Base-by-base conservation (phyloP, 2,113 vertebrate genomes). In the Osmerus eperlanus region DNA sequence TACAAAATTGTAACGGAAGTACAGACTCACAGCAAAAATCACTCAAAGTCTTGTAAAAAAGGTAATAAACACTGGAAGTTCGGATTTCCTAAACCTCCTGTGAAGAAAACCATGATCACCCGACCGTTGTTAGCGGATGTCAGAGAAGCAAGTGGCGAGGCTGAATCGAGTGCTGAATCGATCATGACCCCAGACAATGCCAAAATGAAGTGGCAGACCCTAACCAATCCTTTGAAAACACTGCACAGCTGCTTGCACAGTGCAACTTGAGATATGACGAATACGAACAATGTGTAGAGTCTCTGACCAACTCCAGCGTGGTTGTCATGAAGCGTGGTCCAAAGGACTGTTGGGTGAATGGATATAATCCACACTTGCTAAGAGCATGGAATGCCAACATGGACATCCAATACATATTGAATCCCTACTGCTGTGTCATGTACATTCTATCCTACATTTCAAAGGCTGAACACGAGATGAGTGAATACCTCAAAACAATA, bases 401-500 rank as follows among this genome's bases (percentile, higher is more conserved):
- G 25, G 25, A 28, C 25, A 28, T 78, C 21, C 72, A 79, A 23
- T 75, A 63, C 11, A 59, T 79, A 4, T 53, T 75, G 1, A 29
- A 75, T 29, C 14, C 62, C 3, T 67, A 68, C 28, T 36, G 19
- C 9, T 73, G 73, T 18, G 58, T 73, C 3, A 65, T 58, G 55
- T 80, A 70, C 67, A 70, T 73, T 18, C 1, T 80, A 9, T 73
- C 70, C 1, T 73, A 73, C 19, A 70, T 73, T 18, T 52, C 80
- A 2, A 79, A 79, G 23, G 13, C 71, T 4, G 80, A 79, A 21
- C 70, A 76, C 32, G 77, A 79, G 41, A 76, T 79, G 71, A 79
- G 52, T 21, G 60, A 82, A 5, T 65, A 47, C n/a, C 68, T 63
- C 6, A 79, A 55, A 60, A 36, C 9, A 19, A 12, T 70, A 8